These are phyloP conservation scores for Holocentrus rufus DNA, from an alignment of 2,797 vertebrate species.

Conservation along the genomic window DNA sequence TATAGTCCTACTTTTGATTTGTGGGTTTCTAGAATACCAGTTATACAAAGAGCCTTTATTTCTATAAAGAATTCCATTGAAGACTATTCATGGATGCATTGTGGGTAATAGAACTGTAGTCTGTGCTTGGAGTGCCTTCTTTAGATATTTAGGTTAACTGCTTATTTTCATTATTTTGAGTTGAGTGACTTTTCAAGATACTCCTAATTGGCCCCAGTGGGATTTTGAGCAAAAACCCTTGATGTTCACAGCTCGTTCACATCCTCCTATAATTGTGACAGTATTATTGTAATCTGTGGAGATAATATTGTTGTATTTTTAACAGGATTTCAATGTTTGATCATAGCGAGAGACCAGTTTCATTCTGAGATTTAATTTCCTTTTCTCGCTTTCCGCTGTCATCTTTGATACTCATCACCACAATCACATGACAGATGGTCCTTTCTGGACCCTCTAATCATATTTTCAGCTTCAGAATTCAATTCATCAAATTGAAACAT, in stretches of 20 bases:
- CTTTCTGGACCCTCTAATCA: slow-evolving; percentile 58
- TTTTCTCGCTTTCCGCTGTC: slow-evolving; percentile 45
- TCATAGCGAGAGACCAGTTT: slow-evolving; percentile 40
- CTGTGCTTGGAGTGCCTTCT: slow-evolving; percentile 40
- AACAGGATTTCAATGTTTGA: slow-evolving; percentile 65
- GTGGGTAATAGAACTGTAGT: slow-evolving; percentile 22
- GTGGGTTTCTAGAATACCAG: slow-evolving; percentile 4
- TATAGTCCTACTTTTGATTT: not conserved
- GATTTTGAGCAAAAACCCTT: slow-evolving; percentile 64
- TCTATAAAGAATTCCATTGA: slow-evolving; percentile 30
- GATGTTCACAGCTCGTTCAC: slow-evolving; percentile 67
- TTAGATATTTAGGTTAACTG: slow-evolving; percentile 66
- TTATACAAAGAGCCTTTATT: slow-evolving; percentile 22
- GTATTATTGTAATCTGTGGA: slow-evolving; percentile 63
- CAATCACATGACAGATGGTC: slow-evolving; percentile 58
- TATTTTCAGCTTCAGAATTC: slow-evolving; percentile 50
- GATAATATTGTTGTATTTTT: slow-evolving; percentile 69
- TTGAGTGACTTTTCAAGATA: slow-evolving; percentile 68
- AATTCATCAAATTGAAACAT: slow-evolving; percentile 49
- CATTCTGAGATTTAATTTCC: slow-evolving; percentile 46
- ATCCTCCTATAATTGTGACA: slow-evolving; percentile 65
- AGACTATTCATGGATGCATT: not conserved
- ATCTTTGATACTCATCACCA: slow-evolving; percentile 56
- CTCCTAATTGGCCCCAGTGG: slow-evolving; percentile 77
- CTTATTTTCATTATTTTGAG: slow-evolving; percentile 67